phyloP scores from a whole-genome alignment of 2,113 vertebrate species.

The Suncus etruscus region DNA sequence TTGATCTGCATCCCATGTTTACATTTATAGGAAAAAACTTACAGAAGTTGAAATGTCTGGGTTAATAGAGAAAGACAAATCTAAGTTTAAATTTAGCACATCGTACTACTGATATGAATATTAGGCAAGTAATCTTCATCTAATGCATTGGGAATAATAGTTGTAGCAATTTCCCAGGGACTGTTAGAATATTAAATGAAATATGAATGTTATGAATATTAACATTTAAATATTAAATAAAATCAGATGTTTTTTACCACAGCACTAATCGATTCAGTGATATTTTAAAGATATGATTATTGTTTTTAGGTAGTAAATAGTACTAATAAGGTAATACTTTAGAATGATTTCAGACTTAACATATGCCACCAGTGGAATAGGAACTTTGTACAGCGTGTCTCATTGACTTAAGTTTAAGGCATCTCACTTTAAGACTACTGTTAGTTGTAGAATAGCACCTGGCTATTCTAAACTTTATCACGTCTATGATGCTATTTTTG shows the following conservation, averaged over 20 bases:
- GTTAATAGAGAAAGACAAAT: neutral
- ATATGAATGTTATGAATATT: neutral
- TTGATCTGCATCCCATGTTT: neutral
- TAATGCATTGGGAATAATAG: conserved; percentile 15
- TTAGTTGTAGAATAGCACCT: neutral
- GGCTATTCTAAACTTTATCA: conserved; percentile 58
- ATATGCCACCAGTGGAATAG: neutral
- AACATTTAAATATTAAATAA: too few species aligned
- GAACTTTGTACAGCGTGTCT: conserved; percentile 14
- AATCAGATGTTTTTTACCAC: neutral
- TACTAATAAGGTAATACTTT: neutral
- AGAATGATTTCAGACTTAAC: conserved; percentile 35
- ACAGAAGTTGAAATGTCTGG: conserved; percentile 26
- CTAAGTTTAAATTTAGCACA: conserved; percentile 9
- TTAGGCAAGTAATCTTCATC: conserved; percentile 1
- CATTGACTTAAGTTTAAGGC: conserved; percentile 40
- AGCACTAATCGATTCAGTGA: neutral
- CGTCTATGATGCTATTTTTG: conserved; percentile 57
- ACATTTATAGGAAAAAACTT: conserved; percentile 21
- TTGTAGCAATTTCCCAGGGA: neutral
- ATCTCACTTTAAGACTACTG: conserved; percentile 61
- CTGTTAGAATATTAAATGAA: neutral
- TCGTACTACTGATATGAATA: neutral
- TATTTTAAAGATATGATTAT: neutral
- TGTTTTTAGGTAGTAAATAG: conserved; percentile 10